Conservation (phyloP, 2,113 vertebrate species). For the Smithornis capensis region DNA sequence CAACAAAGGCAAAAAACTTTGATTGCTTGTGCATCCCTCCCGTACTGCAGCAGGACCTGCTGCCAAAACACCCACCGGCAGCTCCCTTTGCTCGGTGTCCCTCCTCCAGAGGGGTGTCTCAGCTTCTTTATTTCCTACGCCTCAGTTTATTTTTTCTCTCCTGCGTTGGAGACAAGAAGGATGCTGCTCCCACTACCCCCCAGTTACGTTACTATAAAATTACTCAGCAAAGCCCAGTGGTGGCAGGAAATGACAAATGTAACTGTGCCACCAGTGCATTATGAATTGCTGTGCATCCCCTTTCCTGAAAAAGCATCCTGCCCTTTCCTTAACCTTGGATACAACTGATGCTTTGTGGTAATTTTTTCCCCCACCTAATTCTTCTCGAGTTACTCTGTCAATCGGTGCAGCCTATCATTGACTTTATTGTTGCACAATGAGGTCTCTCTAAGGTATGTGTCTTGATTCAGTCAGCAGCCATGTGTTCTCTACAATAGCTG, state of each 20-base stretch:
- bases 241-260: slow-evolving; percentile 42
- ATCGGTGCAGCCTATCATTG: background rate
- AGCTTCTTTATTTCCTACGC: background rate
- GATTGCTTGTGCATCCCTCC: background rate
- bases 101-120: background rate
- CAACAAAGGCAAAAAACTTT: background rate
- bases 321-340: slow-evolving; percentile 50
- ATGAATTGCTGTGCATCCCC: background rate
- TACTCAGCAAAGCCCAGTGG: background rate
- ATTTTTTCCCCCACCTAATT: background rate
- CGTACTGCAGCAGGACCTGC: background rate
- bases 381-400: background rate
- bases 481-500: slow-evolving; percentile 31
- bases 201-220: background rate
- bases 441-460: background rate
- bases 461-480: slow-evolving; percentile 31
- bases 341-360: background rate
- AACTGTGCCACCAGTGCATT: background rate
- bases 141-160: background rate
- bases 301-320: slow-evolving; percentile 30
- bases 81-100: background rate
- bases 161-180: background rate
- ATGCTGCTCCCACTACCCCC: background rate
- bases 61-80: background rate
- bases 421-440: background rate